Evolutionary conservation across 1,140 invertebrate species (phyloP), one percentile per base, ranked within the genome.

Genomic region (Eumeta japonica): DNA sequence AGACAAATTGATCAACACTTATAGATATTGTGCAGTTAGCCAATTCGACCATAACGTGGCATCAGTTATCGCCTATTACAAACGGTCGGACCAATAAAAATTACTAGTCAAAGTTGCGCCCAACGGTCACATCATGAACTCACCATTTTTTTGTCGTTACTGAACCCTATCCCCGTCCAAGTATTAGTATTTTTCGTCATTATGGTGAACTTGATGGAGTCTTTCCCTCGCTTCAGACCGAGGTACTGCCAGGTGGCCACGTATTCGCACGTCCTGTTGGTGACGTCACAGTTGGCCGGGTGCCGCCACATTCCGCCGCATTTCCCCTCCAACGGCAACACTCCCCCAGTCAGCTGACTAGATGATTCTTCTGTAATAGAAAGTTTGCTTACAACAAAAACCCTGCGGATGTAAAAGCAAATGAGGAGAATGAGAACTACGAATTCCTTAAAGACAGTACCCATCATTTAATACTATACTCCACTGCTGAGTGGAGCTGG

Each of bases 91-190:
- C n/a, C n/a, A n/a, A n/a, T n/a, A n/a, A n/a, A n/a, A n/a, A n/a
- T n/a, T n/a, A n/a, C n/a, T n/a, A n/a, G n/a, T n/a, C n/a, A n/a
- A n/a, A n/a, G n/a, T n/a, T n/a, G n/a, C n/a, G n/a, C n/a, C n/a
- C n/a, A n/a, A n/a, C n/a, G n/a, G n/a, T n/a, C n/a, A n/a, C n/a
- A n/a, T n/a, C 20, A 24, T 7, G n/a, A 30, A 47, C 57, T 78
- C 62, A 89, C 86, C 92, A 95, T 95, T 59, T 82, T 85, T 40
- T 84, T 83, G 55, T 92, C 85, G 37, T 90, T 79, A 16, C 90
- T 93, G 67, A 97, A 95, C 10, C 88, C 94, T 45, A 97, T 90
- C 2, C 94, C 95, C 2, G 93, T 95, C 95, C 95, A 98, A 10
- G 82, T 80, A 41, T 92, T 84, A 0, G 81, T 84, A 43, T 92